Conservation (phyloP, 2,113 vertebrate genomes). For the Tachysurus fulvidraco region DNA sequence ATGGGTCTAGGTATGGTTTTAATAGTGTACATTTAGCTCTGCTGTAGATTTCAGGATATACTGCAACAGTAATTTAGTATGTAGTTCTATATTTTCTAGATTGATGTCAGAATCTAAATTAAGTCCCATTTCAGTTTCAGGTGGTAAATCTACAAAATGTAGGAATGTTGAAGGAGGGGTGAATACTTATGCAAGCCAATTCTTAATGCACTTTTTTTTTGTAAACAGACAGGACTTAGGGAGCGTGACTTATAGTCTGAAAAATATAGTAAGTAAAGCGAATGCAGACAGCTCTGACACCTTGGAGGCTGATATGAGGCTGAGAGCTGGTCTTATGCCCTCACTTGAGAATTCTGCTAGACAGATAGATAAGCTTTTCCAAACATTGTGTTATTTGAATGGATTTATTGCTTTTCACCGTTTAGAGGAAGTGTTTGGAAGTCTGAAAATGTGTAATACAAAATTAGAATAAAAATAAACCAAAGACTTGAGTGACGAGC, state of each 20-base stretch:
- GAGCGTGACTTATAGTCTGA: background rate
- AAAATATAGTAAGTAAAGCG: background rate
- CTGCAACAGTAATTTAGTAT: too few species aligned
- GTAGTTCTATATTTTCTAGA: background rate
- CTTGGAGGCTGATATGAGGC: background rate
- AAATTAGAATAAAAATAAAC: background rate
- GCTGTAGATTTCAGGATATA: background rate
- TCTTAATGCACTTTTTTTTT: background rate
- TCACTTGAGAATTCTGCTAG: constrained; percentile 6
- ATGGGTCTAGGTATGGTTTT: background rate
- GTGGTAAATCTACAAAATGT: background rate
- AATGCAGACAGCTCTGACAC: background rate
- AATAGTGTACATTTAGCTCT: background rate
- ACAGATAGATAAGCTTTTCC: constrained; percentile 10
- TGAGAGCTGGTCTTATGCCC: background rate
- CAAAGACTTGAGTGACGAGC: background rate
- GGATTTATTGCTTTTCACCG: constrained; percentile 5
- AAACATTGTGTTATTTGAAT: constrained; percentile 13
- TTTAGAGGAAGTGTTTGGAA: background rate
- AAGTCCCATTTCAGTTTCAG: background rate
- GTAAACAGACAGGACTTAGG: background rate
- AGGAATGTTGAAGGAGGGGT: background rate
- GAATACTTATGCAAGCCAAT: background rate
- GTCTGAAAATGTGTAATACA: background rate
- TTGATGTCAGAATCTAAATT: too few species aligned